Base-by-base conservation (phyloP, 2,888 invertebrate species). In the Tetropium fuscum region DNA sequence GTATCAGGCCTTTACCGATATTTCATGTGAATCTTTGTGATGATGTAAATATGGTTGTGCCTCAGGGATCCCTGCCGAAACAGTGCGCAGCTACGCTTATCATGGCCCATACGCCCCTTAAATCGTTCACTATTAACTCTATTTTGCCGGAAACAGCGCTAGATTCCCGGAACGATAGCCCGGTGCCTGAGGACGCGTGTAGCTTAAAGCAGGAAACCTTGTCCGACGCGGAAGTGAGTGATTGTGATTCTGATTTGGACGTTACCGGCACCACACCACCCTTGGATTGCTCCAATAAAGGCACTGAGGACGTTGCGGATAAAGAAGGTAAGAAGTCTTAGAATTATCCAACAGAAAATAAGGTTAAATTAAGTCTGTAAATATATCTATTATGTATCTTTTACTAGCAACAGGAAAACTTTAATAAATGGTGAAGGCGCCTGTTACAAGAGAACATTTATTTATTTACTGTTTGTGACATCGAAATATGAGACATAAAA, bases 61-160 rank as follows among this genome's bases (percentile, higher is more conserved):
- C 65, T 41, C 63, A 63, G 53, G 64, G 63, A 62, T 60, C 66
- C 38, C 38, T 55, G 36, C 54, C 58, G 6, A 60, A 43, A 60
- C 60, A 40, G 38, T 48, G 48, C 48, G 48, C 38, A 20, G 36
- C 25, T 25, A 22, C 63, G 62, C 64, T 64, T 47, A 70, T 71
- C 60, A 86, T 87, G 85, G 86, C 88, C 57, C 84, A 87, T 38
- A 85, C 87, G 57, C 87, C 88, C 2, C 79, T 88, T 1, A 89
- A 88, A 83, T 92, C 87, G 77, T 94, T 94, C 83, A 90, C 91
- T 74, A 94, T 94, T 76, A 90, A 90, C 77, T 88, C 91, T 73
- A 88, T 94, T 68, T 83, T 94, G 55, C 77, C 83, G 60, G 80
- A 83, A 63, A 76, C 83, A 2, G 83, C 56, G 40, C 30, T 61